phyloP scores from a whole-genome alignment of 1,140 invertebrate species.

The Apis cerana region DNA sequence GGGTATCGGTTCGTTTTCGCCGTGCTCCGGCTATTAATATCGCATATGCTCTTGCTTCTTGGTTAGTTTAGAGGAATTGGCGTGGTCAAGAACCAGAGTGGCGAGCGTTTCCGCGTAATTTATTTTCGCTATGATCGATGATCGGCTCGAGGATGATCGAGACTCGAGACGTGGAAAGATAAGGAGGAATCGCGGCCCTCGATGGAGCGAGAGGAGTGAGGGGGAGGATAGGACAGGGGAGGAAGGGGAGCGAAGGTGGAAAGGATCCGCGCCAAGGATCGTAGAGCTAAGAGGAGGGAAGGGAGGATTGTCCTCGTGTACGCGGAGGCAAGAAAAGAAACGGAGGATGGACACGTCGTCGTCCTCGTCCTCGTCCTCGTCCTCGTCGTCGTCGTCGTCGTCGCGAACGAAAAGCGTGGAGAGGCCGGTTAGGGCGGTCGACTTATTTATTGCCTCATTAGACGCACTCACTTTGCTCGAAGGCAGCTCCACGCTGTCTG shows the following conservation, averaged over 20 bases:
- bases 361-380: too few relatives aligned
- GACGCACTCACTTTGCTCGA: conserved; percentile 80
- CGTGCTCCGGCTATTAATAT: conserved; percentile 58
- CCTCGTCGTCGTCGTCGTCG: neutral
- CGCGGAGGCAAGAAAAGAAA: conserved; percentile 63
- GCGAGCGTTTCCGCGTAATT: conserved; percentile 9
- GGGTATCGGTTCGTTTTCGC: conserved; percentile 33
- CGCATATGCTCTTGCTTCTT: neutral
- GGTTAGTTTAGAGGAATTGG: conserved; percentile 42
- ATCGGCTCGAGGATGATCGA: neutral
- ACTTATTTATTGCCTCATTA: conserved; percentile 82
- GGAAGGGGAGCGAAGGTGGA: neutral
- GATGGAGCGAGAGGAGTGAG: neutral
- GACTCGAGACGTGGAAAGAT: neutral
- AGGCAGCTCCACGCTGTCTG: conserved; percentile 81
- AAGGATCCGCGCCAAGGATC: neutral
- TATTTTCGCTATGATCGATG: neutral
- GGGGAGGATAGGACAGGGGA: neutral
- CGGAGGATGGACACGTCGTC: conserved; percentile 65
- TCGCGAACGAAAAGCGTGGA: conserved; percentile 78
- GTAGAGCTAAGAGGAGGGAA: conserved; percentile 17
- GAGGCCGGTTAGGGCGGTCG: conserved; percentile 80
- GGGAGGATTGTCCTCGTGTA: conserved; percentile 46
- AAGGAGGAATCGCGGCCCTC: neutral
- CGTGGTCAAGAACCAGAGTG: conserved; percentile 49